A percentile compares a stretch with the other conserved stretches of the same genome.
phyloP scores from a whole-genome alignment of 2,797 vertebrate species.

The Bucorvus abyssinicus region DNA sequence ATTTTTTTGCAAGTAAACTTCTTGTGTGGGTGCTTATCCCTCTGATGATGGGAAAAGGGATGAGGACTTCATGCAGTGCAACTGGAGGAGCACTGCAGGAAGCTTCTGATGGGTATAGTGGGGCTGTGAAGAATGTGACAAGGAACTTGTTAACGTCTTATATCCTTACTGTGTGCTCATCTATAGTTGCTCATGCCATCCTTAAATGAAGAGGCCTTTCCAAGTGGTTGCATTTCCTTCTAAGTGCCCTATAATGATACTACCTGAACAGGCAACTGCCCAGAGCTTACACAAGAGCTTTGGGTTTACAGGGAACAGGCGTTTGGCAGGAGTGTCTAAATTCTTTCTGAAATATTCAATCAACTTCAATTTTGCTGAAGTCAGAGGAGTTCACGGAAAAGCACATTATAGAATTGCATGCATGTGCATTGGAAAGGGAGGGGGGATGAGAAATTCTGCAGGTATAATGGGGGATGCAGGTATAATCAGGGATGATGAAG shows the following conservation, averaged over 20 bases:
- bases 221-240: not conserved
- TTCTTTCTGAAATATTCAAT: not conserved
- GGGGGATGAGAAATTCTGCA: not conserved
- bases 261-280: not conserved
- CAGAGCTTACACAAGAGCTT: not conserved
- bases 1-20: conserved; percentile 10
- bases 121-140: not conserved
- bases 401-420: not conserved
- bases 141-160: not conserved
- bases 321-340: not conserved
- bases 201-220: not conserved
- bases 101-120: not conserved
- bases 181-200: not conserved
- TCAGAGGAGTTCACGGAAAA: not conserved
- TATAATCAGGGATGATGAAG: not conserved
- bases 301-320: not conserved
- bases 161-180: not conserved
- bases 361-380: not conserved
- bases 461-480: not conserved
- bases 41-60: not conserved
- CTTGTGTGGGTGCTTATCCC: conserved; percentile 15
- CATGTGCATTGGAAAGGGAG: not conserved
- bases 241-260: not conserved
- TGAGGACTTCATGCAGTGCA: not conserved
- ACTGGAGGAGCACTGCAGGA: not conserved